Evolutionary conservation across 2,113 vertebrate genomes (phyloP), one percentile per base, ranked within the genome.

Genomic region (Nothocercus nigrocapillus): DNA sequence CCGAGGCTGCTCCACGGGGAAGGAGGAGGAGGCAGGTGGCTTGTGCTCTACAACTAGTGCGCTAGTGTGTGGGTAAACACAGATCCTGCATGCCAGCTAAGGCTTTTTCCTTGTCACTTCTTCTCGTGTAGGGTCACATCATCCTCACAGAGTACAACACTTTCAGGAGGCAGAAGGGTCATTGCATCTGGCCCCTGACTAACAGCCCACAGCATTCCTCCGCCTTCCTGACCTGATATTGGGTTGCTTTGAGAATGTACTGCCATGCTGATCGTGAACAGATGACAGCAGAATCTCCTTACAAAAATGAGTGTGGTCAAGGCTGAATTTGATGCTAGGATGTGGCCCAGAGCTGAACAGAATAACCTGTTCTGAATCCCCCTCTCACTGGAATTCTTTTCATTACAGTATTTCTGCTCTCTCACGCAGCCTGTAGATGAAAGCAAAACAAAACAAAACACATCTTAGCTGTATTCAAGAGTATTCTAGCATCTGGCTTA

Each of bases 361-460:
- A 32, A 4, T 5, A 79, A 44, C 30, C 28, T 67, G 17, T 58
- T 73, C 38, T 42, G 67, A 28, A 4, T 25, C 61, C 3, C 6
- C 45, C 85, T 83, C 11, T 1, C 34, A 45, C 8, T 34, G 40
- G 45, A 79, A 58, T 84, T 38, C 36, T 93, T 61, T 24, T 72
- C 54, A 49, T 40, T 78, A 76, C 59, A 24, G 7, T 49, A n/a
- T 30, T 62, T 45, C 53, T 82, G 9, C 27, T 88, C 11, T 94
- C 78, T 61, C 44, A 68, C 34, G 32, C 10, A 47, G 24, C 28
- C 66, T 72, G 42, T 21, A 69, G 32, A 69, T 38, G 34, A 77
- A 40, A 8, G n/a, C 47, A 22, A 88, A 87, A 85, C 32, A 30
- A 94, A 92, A 94, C 21, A 14, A 59, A 90, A 90, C 40, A 7